These are phyloP conservation scores for Ateles fusciceps DNA, from an alignment of 2,797 vertebrate genomes.

Conservation along the genomic window DNA sequence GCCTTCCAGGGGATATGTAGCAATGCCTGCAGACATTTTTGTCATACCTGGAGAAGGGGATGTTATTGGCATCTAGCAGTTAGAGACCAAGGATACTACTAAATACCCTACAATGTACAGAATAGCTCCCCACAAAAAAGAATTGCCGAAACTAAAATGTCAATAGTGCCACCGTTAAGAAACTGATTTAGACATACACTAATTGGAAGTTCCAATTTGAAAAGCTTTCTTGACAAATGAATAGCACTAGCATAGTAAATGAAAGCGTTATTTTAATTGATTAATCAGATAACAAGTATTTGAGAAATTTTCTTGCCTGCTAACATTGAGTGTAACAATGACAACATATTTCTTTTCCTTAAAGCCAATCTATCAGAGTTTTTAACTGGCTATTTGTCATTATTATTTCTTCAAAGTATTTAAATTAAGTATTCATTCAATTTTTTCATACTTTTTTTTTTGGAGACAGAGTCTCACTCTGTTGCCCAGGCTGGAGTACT, in stretches of 20 bases:
- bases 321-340: background rate
- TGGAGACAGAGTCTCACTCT: background rate
- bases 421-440: background rate
- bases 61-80: background rate
- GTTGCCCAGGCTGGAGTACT: background rate
- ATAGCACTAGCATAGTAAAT: background rate
- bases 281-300: background rate
- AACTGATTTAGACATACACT: background rate
- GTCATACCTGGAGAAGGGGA: background rate
- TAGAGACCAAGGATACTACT: background rate
- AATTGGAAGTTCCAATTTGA: background rate
- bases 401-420: conserved; percentile 7
- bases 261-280: background rate
- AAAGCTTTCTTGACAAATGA: conserved; percentile 8
- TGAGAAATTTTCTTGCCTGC: background rate
- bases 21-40: background rate
- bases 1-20: background rate
- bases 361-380: background rate
- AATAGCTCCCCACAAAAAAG: background rate
- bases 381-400: background rate
- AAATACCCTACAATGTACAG: background rate
- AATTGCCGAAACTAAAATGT: background rate
- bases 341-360: background rate
- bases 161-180: background rate
- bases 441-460: background rate